Base-by-base conservation (phyloP, 1,140 invertebrate genomes). In the Cryptotermes secundus region DNA sequence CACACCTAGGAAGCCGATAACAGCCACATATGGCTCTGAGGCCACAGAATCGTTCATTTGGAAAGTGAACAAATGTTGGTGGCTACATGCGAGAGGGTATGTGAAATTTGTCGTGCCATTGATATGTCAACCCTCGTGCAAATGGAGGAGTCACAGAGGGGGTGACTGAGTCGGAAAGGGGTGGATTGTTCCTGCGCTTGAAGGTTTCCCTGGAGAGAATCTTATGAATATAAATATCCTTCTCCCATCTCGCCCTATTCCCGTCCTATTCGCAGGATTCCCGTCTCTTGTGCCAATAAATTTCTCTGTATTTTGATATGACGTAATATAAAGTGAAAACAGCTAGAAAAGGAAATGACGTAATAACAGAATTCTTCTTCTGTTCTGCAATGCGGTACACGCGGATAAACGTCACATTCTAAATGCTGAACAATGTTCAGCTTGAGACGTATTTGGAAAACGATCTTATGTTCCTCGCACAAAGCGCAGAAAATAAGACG, bases 181-280 rank as follows among this genome's bases (percentile, higher is more conserved):
- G 59, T 72, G 59, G n/a, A 72, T 72, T 72, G 59, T 72, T 72
- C 45, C 59, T 72, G 59, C 59, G 59, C 59, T 72, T 72, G 59
- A 72, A 72, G 59, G 59, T 26, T 72, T 72, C 59, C 59, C 59
- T 72, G 59, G 59, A 72, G 59, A 72, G 59, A 72, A n/a, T 72
- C 59, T 72, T 72, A 72, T 72, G 59, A 72, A 72, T 72, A 72
- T 72, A 72, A 72, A 72, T 72, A 72, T 72, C n/a, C 59, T 31
- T 22, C 24, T 22, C 31, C 59, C n/a, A n/a, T 14, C 59, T n/a
- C 59, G 31, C n/a, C n/a, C 26, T 10, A 26, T 31, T 31, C 59
- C 59, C 59, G n/a, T 31, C 9, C n/a, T n/a, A n/a, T n/a, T n/a
- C n/a, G n/a, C 14, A 72, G 59, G 59, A 72, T n/a, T 72, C n/a